Conservation (phyloP, 2,797 vertebrate species). For the Pseudomugil tenellus region DNA sequence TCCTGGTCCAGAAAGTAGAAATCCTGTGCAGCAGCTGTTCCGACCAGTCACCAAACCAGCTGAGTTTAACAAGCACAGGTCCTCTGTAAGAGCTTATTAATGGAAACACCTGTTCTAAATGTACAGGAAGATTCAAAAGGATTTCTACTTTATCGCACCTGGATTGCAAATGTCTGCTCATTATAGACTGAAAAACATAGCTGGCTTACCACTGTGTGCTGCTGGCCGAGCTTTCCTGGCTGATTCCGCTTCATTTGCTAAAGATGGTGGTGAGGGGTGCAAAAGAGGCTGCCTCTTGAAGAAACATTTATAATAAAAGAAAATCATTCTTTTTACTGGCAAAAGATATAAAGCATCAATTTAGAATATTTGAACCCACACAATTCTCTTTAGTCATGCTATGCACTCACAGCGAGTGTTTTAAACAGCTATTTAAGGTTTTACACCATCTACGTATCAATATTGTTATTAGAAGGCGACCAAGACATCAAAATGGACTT, state of each 20-base stretch:
- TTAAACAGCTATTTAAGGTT: neutral
- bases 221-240: conserved; percentile 61
- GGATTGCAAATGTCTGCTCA: too few species aligned
- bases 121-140: too few species aligned
- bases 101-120: too few species aligned
- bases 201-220: conserved; percentile 38
- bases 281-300: conserved; percentile 78
- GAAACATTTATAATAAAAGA: conserved; percentile 63
- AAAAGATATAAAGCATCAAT: neutral
- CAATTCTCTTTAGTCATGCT: conserved; percentile 12
- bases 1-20: too few species aligned
- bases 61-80: too few species aligned
- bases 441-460: too few species aligned
- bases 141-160: too few species aligned
- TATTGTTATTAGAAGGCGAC: too few species aligned
- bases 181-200: neutral
- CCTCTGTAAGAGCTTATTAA: too few species aligned
- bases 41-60: too few species aligned
- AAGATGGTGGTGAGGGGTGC: conserved; percentile 30
- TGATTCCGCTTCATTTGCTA: conserved; percentile 59
- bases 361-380: neutral
- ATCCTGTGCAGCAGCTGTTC: too few species aligned
- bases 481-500: neutral
- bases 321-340: neutral
- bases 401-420: neutral